Evolutionary conservation across 2,797 vertebrate genomes (phyloP), one percentile per base, ranked within the genome.

Genomic region (Anas flavirostris): DNA sequence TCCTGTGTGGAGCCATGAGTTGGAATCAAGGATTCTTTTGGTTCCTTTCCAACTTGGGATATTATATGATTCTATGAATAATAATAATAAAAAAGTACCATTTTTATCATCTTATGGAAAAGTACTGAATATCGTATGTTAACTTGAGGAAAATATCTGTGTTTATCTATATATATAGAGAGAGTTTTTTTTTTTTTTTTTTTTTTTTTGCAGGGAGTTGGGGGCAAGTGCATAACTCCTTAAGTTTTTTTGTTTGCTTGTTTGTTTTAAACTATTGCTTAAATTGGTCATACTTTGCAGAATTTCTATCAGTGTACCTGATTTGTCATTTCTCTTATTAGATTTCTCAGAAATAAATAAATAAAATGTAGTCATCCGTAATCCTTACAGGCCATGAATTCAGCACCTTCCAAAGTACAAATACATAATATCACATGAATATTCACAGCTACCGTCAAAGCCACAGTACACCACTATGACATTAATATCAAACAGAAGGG

Each of bases 401-500:
- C 39, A 76, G 7, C 74, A 70, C 64, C 52, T 88, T 86, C 39
- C 26, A 22, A 69, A 80, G 31, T n/a, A 85, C 41, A 86, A 75
- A 74, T 74, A 50, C 16, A 2, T 58, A 35, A 39, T 7, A 68
- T 4, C 16, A 77, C 25, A n/a, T 26, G 62, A 63, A 90, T 88
- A 93, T 86, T 87, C 69, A 50, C 50, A 77, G 25, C 21, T 62
- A 53, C 37, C 2, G 0, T 70, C 53, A 77, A 75, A 82, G 15
- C 16, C 63, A 10, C 1, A 0, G 46, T 87, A 58, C 19, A 70
- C 69, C 52, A 31, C 48, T 29, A 8, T 75, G 81, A 60, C 44
- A 83, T 86, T 88, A 83, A 75, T 68, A 72, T 28, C 28, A 88
- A 92, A 79, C 86, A 97, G 75, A 93, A 95, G 88, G 81, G 33